Evolutionary conservation across 1,140 invertebrate genomes (phyloP).

Genomic region (Polypedilum pembai): DNA sequence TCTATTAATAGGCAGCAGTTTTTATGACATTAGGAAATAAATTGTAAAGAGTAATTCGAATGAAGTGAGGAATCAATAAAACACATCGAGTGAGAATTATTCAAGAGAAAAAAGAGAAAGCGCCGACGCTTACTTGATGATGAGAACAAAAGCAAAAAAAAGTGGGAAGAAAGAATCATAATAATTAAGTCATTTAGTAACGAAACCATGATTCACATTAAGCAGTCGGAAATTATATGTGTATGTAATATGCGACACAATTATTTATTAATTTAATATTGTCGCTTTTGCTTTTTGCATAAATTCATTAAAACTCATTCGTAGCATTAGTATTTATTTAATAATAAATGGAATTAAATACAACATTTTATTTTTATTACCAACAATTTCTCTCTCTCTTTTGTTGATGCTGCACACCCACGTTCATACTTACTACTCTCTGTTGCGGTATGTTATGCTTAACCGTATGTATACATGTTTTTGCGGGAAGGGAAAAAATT

Average conservation of each 20-base stretch:
- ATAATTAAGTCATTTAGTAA: slow-evolving; percentile 26
- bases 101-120: too few species aligned
- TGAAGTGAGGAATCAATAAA: too few species aligned
- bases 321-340: slow-evolving; percentile 23
- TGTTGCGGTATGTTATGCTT: slow-evolving; percentile 4
- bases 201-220: slow-evolving; percentile 20
- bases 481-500: neutral
- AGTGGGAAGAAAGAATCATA: neutral
- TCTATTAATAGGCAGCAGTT: neutral
- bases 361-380: slow-evolving; percentile 28
- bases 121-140: too few species aligned
- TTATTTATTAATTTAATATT: slow-evolving; percentile 28
- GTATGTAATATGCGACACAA: neutral
- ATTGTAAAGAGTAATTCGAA: neutral
- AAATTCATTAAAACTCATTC: slow-evolving; percentile 16
- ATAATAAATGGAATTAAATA: slow-evolving; percentile 28
- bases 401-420: neutral
- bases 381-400: slow-evolving; percentile 1
- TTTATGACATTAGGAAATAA: slow-evolving; percentile 8
- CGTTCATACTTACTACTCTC: neutral
- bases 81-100: too few species aligned
- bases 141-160: neutral
- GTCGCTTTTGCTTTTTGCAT: slow-evolving; percentile 11
- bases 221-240: neutral
- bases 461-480: neutral